Percentiles rank a stretch among this genome's conserved stretches.
Conservation (phyloP, 2,797 vertebrate species). For the Zalophus californianus region DNA sequence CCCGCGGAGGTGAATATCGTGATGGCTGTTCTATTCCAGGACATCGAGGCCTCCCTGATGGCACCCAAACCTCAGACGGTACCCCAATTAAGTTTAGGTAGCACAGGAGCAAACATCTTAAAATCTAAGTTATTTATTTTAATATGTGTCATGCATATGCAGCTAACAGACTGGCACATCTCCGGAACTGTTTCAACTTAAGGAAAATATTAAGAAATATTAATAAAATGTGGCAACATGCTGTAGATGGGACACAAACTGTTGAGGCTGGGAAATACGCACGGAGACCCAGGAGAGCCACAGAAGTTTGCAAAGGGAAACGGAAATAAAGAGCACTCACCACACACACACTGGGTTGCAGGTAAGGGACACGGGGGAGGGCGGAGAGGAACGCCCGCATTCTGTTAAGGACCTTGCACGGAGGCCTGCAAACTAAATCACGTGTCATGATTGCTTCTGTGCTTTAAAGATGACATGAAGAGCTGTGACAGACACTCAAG, state of each 20-base stretch:
- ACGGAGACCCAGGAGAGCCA: fast-evolving
- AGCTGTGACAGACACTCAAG: fast-evolving
- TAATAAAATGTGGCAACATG: not conserved
- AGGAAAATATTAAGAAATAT: not conserved
- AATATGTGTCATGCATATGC: too few species aligned
- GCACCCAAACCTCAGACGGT: not conserved
- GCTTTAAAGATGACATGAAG: not conserved
- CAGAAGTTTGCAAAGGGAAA: fast-evolving
- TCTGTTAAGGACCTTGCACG: fast-evolving
- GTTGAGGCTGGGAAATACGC: fast-evolving
- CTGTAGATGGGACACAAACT: not conserved
- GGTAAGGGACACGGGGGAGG: not conserved
- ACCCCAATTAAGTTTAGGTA: not conserved
- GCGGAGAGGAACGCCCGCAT: fast-evolving
- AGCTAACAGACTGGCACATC: too few species aligned
- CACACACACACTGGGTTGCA: fast-evolving
- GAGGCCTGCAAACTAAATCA: not conserved
- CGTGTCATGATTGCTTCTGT: not conserved
- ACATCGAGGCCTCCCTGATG: too few species aligned
- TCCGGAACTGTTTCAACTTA: not conserved
- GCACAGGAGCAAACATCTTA: not conserved
- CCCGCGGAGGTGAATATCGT: fast-evolving
- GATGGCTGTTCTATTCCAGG: not conserved
- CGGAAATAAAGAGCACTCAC: fast-evolving
- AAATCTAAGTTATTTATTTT: not conserved